Evolutionary conservation across 2,888 invertebrate species (phyloP), one percentile per base, ranked within the genome.

Genomic region (Corythucha ciliata): DNA sequence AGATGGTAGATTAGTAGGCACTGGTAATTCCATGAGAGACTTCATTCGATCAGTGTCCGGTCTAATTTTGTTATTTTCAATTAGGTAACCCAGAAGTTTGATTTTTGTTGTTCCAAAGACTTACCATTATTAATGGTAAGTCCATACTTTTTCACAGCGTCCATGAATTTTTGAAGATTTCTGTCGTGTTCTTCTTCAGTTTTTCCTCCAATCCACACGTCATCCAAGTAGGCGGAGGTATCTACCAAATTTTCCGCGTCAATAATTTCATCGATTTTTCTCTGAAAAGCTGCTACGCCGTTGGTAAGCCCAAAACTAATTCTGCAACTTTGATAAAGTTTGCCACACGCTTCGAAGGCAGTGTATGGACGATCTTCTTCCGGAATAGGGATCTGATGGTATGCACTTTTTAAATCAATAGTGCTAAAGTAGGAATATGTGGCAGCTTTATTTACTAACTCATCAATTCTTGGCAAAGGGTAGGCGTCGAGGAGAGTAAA

Each of bases 221-320:
- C 41, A 29, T 57, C 54, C 18, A 50, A 42, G 22, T 49, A 42
- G 2, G 41, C 29, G 22, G 20, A 20, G 5, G 42, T 41, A 10
- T 29, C 29, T 29, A 21, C 10, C 12, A 49, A 22, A 7, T 29
- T 24, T 50, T 44, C 22, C 16, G 12, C 10, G 14, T 16, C n/a
- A 24, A 32, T 27, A n/a, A 44, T 44, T 16, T 22, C 3, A 4
- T 48, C 33, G 6, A 48, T 39, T 16, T 16, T 10, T 40, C 33
- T 48, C 14, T 48, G 48, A 25, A 46, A 46, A 7, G 34, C 18
- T 2, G 45, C 25, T 2, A 58, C 57, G 12, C 55, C 57, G 46
- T 59, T 59, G 5, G 52, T 57, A 8, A 59, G 56, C 4, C 59
- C 56, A 42, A 58, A 58, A 7, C 55, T 50, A n/a, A 57, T 51